These are phyloP conservation scores for Pristionchus exspectatus DNA, from an alignment of 2,888 invertebrate genomes.

Conservation along the genomic window DNA sequence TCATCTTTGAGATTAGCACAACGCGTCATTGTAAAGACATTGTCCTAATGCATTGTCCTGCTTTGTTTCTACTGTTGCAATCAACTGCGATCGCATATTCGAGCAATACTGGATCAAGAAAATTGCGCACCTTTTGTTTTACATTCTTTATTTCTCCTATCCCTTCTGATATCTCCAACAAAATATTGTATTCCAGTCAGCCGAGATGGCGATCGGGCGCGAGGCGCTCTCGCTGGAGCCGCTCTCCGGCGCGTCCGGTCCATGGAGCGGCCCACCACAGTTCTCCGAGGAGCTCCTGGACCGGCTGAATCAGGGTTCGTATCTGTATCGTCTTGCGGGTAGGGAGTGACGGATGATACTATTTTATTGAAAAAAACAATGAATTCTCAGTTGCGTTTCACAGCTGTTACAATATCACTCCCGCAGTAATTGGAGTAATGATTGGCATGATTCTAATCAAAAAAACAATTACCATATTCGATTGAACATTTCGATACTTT, in stretches of 20 bases:
- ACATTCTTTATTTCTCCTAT: too few species aligned
- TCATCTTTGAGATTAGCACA: too few species aligned
- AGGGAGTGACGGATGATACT: too few species aligned
- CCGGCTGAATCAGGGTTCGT: conserved; percentile 6
- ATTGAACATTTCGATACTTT: not conserved
- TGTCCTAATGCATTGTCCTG: too few species aligned
- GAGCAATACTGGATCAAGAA: too few species aligned
- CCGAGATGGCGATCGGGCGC: conserved; percentile 53
- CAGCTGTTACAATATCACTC: not conserved
- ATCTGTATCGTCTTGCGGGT: too few species aligned
- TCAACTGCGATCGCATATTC: too few species aligned
- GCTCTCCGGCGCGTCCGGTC: conserved; percentile 46
- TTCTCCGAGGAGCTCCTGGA: conserved; percentile 54
- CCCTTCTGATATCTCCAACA: too few species aligned
- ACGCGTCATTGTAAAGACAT: too few species aligned
- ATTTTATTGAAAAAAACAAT: not conserved
- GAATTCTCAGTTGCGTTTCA: not conserved
- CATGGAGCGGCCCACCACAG: conserved; percentile 46
- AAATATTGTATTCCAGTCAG: conserved; percentile 42
- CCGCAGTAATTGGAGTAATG: not conserved
- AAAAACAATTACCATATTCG: not conserved
- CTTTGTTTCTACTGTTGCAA: too few species aligned
- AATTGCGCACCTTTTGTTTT: too few species aligned
- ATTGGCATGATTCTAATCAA: too few species aligned
- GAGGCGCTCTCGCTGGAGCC: conserved; percentile 55